These are phyloP conservation scores for Drosophila watanabei DNA, from an alignment of 1,140 invertebrate species.

Conservation along the genomic window DNA sequence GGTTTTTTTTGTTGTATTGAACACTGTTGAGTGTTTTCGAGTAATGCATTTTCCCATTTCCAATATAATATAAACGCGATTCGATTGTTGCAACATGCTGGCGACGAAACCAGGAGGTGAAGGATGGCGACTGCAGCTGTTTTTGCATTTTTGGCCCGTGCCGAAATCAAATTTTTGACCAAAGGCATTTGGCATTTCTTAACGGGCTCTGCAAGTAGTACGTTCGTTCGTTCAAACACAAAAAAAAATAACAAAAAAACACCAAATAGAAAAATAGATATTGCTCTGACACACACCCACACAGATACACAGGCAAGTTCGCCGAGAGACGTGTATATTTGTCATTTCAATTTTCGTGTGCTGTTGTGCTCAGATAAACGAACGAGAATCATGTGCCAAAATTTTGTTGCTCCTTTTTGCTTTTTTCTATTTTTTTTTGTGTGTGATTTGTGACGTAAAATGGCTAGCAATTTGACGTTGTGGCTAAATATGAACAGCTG, in stretches of 20 bases:
- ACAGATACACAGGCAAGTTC: constrained; percentile 16
- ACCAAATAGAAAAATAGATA: constrained; percentile 8
- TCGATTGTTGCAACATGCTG: constrained; percentile 26
- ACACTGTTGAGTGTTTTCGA: not conserved
- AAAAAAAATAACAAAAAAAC: constrained; percentile 11
- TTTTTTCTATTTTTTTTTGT: constrained; percentile 9
- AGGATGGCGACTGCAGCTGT: constrained; percentile 26
- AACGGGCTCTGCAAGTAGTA: constrained; percentile 20
- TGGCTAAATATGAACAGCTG: constrained; percentile 32
- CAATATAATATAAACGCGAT: not conserved
- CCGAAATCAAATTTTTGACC: constrained; percentile 12
- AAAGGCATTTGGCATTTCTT: constrained; percentile 39
- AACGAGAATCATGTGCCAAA: constrained; percentile 65
- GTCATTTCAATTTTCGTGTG: constrained; percentile 66
- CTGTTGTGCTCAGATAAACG: constrained; percentile 60
- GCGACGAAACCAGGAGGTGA: constrained; percentile 1
- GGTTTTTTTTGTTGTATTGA: no score
- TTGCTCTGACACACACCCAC: constrained; percentile 23
- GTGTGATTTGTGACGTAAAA: constrained; percentile 32
- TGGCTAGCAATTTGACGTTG: constrained; percentile 7
- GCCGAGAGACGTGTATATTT: constrained; percentile 49
- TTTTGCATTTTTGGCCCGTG: constrained; percentile 27
- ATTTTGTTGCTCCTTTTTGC: constrained; percentile 17
- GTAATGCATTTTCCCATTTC: constrained; percentile 1
- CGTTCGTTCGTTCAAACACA: constrained; percentile 13